Evolutionary conservation across 2,888 invertebrate species (phyloP), one percentile per base, ranked within the genome.

Genomic region (Drosophila gaucha): DNA sequence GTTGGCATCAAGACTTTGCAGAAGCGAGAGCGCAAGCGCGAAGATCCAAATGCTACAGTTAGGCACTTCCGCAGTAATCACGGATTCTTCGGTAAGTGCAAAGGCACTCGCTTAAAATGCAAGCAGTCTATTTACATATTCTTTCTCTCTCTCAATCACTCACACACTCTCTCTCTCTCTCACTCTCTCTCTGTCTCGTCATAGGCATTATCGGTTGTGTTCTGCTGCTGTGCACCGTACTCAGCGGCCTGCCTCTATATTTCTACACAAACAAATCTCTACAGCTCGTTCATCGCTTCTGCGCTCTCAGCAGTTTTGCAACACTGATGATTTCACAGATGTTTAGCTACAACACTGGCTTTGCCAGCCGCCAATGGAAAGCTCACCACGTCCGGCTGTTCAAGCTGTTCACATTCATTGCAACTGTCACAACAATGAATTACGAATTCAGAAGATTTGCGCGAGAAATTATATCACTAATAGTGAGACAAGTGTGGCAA

Each of bases 271-370:
- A 22, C 31, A 66, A 31, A 46, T 9, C 57, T 47, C 31, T 82
- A 33, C 66, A 80, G 33, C 52, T 83, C 14, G 14, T 80, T 3
- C 90, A 90, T 60, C 85, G 87, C 3, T 73, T 82, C 39, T 73
- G 86, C 6, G 86, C 87, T 3, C 62, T 90, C 9, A 18, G 73
- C 51, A 82, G 86, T 9, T 90, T 90, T 59, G 47, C 83, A 5
- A 50, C 78, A 6, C 83, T 89, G 39, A 89, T 90, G 85, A 60
- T 87, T 8, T 76, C 86, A 0, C 89, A 90, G 59, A 86, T 86
- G 59, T 86, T 74, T 31, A 87, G 90, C 46, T 90, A 90, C 57
- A 83, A 90, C 28, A 90, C 90, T 10, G 90, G 90, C 8, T 90
- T 90, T 51, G 88, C 89, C 3, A 55, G 67, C 3, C 86, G 90